Evolutionary conservation across 2,888 invertebrate genomes (phyloP).

Genomic region (Ophioninae sp.): DNA sequence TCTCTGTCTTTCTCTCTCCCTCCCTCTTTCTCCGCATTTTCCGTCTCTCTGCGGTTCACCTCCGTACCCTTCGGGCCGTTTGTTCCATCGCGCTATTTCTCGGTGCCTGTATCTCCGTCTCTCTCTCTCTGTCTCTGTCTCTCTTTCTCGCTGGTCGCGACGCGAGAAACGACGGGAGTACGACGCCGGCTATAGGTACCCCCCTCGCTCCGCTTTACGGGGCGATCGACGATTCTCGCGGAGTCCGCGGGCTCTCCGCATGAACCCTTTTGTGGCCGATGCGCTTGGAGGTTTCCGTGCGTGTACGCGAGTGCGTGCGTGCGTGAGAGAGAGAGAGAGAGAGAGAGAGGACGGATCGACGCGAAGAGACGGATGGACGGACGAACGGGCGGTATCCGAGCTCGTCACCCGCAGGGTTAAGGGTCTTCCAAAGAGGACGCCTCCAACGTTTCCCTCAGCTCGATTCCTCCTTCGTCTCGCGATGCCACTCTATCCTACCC

Average conservation of each 20-base stretch:
- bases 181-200: slow-evolving; percentile 56
- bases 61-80: slow-evolving; percentile 48
- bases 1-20: slow-evolving; percentile 20
- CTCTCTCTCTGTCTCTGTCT: slow-evolving; percentile 30
- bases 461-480: slow-evolving; percentile 50
- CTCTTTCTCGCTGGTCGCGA: slow-evolving; percentile 53
- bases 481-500: slow-evolving; percentile 54
- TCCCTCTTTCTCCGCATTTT: slow-evolving; percentile 14
- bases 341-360: slow-evolving; percentile 67
- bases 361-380: slow-evolving; percentile 60
- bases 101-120: slow-evolving; percentile 26
- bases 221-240: slow-evolving; percentile 50
- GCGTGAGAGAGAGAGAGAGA: slow-evolving; percentile 67
- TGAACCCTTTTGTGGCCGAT: slow-evolving; percentile 75
- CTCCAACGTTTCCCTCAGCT: slow-evolving; percentile 61
- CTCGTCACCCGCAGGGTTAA: slow-evolving; percentile 80
- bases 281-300: slow-evolving; percentile 58
- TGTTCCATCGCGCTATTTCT: neutral
- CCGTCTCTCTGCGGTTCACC: slow-evolving; percentile 60
- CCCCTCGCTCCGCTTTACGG: slow-evolving; percentile 50
- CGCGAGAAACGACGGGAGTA: slow-evolving; percentile 50
- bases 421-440: slow-evolving; percentile 78
- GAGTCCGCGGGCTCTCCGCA: slow-evolving; percentile 66
- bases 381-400: slow-evolving; percentile 71
- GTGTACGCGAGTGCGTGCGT: slow-evolving; percentile 16